phyloP scores from a whole-genome alignment of 2,113 vertebrate genomes.

The Parus major region DNA sequence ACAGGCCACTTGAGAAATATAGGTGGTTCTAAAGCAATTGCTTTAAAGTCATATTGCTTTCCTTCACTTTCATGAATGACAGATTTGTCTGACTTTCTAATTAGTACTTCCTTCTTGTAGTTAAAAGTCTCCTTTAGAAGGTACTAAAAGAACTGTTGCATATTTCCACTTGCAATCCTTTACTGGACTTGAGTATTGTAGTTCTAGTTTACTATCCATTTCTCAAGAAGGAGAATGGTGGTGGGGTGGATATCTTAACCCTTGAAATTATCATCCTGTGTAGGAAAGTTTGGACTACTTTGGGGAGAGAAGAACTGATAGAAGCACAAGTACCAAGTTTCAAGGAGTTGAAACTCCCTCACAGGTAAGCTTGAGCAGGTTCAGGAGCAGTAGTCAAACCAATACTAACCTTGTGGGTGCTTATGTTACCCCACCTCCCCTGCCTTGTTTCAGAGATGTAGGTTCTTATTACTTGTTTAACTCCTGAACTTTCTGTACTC shows the following conservation, averaged over 20 bases:
- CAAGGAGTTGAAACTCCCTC: conserved; percentile 97
- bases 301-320: conserved; percentile 91
- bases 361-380: conserved; percentile 76
- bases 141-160: background rate
- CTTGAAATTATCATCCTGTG: background rate
- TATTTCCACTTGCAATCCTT: background rate
- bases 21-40: background rate
- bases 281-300: conserved; percentile 92
- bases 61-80: background rate
- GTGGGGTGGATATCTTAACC: background rate
- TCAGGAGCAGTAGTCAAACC: background rate
- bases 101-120: background rate
- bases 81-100: background rate
- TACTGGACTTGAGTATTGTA: background rate
- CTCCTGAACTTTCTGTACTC: background rate
- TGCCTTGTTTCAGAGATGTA: background rate
- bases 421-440: background rate
- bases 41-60: background rate
- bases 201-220: background rate
- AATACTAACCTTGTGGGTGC: background rate
- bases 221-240: background rate
- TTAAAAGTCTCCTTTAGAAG: background rate
- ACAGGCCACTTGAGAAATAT: background rate
- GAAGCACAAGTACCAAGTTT: conserved; percentile 86
- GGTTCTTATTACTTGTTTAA: background rate